Evolutionary conservation across 2,113 vertebrate species (phyloP), one percentile per base, ranked within the genome.

Genomic region (Carettochelys insculpta): DNA sequence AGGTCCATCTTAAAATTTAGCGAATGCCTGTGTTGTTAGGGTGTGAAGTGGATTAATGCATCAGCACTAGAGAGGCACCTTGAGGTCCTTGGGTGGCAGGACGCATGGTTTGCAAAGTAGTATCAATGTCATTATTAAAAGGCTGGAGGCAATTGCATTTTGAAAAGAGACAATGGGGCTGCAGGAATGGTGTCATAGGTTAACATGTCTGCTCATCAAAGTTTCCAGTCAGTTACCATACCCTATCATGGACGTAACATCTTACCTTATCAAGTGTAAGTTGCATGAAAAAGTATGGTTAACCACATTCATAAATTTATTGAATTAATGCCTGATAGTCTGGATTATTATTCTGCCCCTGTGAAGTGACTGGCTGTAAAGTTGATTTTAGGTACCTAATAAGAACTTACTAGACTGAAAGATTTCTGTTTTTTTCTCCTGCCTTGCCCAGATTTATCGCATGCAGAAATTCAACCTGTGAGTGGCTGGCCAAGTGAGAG

Each of bases 351-450:
- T 29, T 47, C 80, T 76, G 25, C 78, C 75, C 13, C 53, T 0
- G 0, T 0, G 20, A 52, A 52, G n/a, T 68, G 48, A 75, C 41
- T 73, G 41, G 43, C 71, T 75, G 7, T 75, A 56, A 51, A 20
- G 13, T 25, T 0, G 0, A 47, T 53, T 53, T 65, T 52, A 83
- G 54, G 34, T 2, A 1, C 45, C 48, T 38, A 38, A 34, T 0
- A 1, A 82, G 86, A 50, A 80, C 65, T 92, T 50, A 6, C 41
- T 75, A n/a, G n/a, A 68, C n/a, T n/a, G 61, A 38, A 68, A 8
- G 19, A 68, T 68, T 68, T 68, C 41, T 73, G 13, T 3, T 25
- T 45, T n/a, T 45, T 27, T 16, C 5, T 45, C 38, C 25, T 5
- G 11, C 14, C 25, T 45, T 27, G 25, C 71, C 41, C 41, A 41